Conservation (phyloP, 2,888 invertebrate genomes). For the Harmothoe impar region DNA sequence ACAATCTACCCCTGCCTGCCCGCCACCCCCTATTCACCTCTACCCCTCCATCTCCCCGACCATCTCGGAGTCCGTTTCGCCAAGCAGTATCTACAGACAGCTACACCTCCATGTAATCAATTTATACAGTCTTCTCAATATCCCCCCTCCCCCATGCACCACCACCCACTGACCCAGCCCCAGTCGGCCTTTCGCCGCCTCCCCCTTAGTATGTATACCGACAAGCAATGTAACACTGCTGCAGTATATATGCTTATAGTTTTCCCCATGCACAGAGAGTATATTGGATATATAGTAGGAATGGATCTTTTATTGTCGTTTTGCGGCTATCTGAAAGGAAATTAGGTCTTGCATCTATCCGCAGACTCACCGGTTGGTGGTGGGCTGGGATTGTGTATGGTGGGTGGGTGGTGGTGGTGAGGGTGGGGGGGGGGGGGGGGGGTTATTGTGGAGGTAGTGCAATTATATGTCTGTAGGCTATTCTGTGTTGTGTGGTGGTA, state of each 20-base stretch:
- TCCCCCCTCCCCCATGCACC: background rate
- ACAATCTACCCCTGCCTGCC: background rate
- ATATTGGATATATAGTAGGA: too few species aligned
- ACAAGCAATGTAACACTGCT: background rate
- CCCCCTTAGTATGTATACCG: background rate
- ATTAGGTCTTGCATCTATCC: too few species aligned
- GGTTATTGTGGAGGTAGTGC: too few species aligned
- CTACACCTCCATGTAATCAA: slow-evolving; percentile 54
- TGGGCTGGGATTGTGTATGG: too few species aligned
- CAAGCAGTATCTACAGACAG: slow-evolving; percentile 27
- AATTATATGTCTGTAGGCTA: too few species aligned
- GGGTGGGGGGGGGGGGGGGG: too few species aligned
- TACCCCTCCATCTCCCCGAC: background rate
- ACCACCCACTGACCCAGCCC: background rate
- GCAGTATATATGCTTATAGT: background rate
- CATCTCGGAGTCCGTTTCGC: background rate
- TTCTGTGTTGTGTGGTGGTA: too few species aligned
- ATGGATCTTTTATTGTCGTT: too few species aligned
- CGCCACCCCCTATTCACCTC: background rate
- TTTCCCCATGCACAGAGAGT: background rate
- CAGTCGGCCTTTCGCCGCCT: background rate
- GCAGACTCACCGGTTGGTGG: too few species aligned
- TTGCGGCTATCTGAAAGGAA: too few species aligned
- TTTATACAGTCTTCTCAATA: slow-evolving; percentile 57
- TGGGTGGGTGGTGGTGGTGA: too few species aligned